Conservation (phyloP, 2,888 invertebrate species). For the Leptothorax acervorum region DNA sequence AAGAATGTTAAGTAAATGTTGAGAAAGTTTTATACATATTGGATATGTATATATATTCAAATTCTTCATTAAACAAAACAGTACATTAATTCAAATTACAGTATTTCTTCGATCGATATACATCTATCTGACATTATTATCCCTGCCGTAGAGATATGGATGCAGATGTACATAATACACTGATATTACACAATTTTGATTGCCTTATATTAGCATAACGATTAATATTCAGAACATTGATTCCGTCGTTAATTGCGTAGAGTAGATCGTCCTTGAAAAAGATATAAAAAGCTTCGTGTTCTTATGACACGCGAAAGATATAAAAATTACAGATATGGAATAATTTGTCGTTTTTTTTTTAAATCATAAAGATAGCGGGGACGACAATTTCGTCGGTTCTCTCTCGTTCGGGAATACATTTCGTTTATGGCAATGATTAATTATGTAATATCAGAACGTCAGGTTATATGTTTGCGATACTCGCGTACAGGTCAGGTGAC, state of each 20-base stretch:
- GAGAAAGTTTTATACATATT: too few species aligned
- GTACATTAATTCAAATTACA: not conserved
- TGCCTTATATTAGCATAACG: conserved; percentile 1
- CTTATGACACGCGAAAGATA: not conserved
- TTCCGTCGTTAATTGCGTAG: not conserved
- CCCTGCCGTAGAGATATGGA: not conserved
- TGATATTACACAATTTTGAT: not conserved
- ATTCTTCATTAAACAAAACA: not conserved
- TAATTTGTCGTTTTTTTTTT: not conserved
- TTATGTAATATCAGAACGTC: conserved; percentile 44
- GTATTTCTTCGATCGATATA: not conserved
- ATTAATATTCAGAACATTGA: conserved; percentile 2
- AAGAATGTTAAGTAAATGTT: not conserved
- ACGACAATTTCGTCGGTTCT: not conserved
- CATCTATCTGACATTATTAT: not conserved
- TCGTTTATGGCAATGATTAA: not conserved
- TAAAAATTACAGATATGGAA: not conserved
- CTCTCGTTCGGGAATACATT: not conserved
- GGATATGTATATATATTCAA: not conserved
- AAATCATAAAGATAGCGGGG: not conserved
- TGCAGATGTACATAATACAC: not conserved
- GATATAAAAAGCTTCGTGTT: not conserved
- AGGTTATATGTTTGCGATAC: conserved; percentile 25
- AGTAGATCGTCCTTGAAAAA: not conserved
- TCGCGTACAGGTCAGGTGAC: conserved; percentile 46